Evolutionary conservation across 2,113 vertebrate genomes (phyloP).

Genomic region (Periophthalmodon schlosseri): DNA sequence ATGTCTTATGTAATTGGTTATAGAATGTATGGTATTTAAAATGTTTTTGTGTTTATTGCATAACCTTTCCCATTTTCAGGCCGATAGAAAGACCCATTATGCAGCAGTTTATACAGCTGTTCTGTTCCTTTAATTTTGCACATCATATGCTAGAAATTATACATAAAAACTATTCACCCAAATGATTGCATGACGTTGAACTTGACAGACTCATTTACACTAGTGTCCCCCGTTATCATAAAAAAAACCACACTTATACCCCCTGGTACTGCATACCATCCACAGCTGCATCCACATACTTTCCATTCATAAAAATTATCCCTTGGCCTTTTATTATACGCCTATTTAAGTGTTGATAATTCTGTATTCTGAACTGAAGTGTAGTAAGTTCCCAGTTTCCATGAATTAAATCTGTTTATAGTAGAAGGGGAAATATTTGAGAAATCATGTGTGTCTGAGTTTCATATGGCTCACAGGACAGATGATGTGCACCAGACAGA

Average conservation of each 20-base stretch:
- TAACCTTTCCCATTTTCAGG: background rate
- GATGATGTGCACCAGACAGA: constrained; percentile 62
- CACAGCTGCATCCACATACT: background rate
- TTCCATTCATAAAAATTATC: background rate
- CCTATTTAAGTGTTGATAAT: background rate
- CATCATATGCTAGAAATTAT: background rate
- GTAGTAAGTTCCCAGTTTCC: background rate
- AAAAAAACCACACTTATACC: background rate
- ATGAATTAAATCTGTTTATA: constrained; percentile 19
- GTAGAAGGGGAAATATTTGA: constrained; percentile 56
- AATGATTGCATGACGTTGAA: background rate
- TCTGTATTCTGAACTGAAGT: background rate
- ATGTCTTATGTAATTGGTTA: background rate
- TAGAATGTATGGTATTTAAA: background rate
- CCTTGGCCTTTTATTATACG: background rate
- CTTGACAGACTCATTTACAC: background rate
- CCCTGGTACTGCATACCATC: background rate
- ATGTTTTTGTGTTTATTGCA: background rate
- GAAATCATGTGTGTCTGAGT: constrained; percentile 66
- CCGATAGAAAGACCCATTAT: background rate
- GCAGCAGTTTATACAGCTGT: background rate
- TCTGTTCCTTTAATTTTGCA: background rate
- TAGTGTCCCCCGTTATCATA: background rate
- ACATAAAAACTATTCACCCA: background rate
- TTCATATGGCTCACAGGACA: constrained; percentile 56